Evolutionary conservation across 1,140 invertebrate genomes (phyloP).

Genomic region (Zaprionus camerounensis): DNA sequence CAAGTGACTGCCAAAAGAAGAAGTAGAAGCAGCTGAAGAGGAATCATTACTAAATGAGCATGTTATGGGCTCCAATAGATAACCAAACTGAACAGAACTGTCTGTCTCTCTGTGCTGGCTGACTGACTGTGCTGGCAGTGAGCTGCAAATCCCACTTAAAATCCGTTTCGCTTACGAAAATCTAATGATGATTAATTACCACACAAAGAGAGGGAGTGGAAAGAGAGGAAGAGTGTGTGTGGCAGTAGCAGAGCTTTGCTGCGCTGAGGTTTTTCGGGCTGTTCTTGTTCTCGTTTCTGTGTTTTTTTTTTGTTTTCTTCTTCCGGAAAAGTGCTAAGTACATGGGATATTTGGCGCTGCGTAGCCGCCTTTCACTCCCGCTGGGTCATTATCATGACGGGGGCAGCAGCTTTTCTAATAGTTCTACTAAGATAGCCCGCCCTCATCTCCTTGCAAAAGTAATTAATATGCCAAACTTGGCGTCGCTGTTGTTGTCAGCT

Average conservation of each 20-base stretch:
- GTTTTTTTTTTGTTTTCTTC: slow-evolving; percentile 18
- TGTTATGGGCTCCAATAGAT: slow-evolving; percentile 60
- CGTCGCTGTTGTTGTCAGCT: slow-evolving; percentile 49
- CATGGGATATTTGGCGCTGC: slow-evolving; percentile 25
- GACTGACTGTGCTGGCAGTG: slow-evolving; percentile 18
- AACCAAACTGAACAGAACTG: slow-evolving; percentile 4
- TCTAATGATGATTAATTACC: slow-evolving; percentile 84
- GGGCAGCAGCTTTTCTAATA: slow-evolving; percentile 24
- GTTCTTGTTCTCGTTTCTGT: slow-evolving; percentile 10
- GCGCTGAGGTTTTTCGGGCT: slow-evolving; percentile 54
- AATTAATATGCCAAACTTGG: slow-evolving; percentile 60
- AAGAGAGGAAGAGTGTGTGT: slow-evolving; percentile 19
- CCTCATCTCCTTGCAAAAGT: slow-evolving; percentile 40
- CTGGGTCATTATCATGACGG: slow-evolving; percentile 45
- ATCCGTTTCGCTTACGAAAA: slow-evolving; percentile 81
- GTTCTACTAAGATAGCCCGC: slow-evolving; percentile 7
- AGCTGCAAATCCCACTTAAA: slow-evolving; percentile 83
- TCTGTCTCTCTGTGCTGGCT: slow-evolving; percentile 12
- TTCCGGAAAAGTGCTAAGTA: slow-evolving; percentile 71
- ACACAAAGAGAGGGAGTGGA: not conserved
- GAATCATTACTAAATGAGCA: slow-evolving; percentile 80
- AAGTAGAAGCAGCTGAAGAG: slow-evolving; percentile 5
- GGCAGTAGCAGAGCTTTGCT: slow-evolving; percentile 24
- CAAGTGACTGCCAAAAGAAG: slow-evolving; percentile 43
- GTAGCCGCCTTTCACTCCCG: slow-evolving; percentile 43